Conservation (phyloP, 1,140 invertebrate species). For the Apis dorsata region DNA sequence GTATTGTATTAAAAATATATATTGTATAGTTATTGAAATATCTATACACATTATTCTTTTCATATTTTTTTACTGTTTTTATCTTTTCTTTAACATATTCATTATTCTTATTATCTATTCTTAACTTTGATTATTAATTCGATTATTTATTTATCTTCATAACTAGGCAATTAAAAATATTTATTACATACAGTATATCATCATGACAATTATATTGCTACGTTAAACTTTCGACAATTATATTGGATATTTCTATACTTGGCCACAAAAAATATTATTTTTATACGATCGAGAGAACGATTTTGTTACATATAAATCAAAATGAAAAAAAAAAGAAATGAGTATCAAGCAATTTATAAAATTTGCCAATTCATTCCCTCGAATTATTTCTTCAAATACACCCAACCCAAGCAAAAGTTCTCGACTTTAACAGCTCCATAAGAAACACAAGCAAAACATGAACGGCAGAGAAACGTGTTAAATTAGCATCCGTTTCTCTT, state of each 20-base stretch:
- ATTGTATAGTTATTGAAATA: background rate
- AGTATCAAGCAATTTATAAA: background rate
- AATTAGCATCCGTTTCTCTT: slow-evolving; percentile 37
- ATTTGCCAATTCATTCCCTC: background rate
- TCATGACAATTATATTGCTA: no score
- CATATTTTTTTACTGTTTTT: background rate
- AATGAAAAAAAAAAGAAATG: no score
- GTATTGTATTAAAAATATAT: background rate
- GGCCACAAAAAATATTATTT: no score
- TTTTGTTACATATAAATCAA: no score
- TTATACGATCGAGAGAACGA: no score
- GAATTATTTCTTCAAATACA: no score
- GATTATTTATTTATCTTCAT: no score
- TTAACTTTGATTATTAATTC: background rate
- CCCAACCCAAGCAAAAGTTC: background rate
- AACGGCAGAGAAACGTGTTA: slow-evolving; percentile 24
- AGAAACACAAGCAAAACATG: slow-evolving; percentile 9
- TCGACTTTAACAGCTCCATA: background rate
- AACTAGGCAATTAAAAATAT: no score
- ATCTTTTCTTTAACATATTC: background rate
- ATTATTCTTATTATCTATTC: no score
- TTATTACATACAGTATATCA: no score
- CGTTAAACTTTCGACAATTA: no score
- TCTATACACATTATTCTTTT: background rate
- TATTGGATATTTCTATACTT: no score